These are phyloP conservation scores for Sminthurides aquaticus DNA, from an alignment of 2,888 invertebrate genomes.

Conservation along the genomic window DNA sequence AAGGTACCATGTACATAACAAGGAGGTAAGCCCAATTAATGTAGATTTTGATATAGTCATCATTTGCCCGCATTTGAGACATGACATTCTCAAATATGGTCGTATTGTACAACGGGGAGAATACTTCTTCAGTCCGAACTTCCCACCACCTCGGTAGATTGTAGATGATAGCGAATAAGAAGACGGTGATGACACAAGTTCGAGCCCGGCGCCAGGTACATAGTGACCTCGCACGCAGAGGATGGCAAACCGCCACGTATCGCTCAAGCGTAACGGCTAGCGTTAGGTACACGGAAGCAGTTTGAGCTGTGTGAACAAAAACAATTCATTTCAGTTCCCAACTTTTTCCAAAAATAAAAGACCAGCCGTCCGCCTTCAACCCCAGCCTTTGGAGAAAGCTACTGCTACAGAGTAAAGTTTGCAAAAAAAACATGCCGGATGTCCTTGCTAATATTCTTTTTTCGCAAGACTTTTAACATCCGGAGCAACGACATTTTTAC, in stretches of 20 bases:
- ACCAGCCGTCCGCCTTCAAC: background rate
- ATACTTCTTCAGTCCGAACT: constrained; percentile 29
- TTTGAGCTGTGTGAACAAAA: constrained; percentile 53
- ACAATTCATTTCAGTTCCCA: too few relatives aligned
- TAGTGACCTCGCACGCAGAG: constrained; percentile 75
- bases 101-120: constrained; percentile 29
- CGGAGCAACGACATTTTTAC: too few relatives aligned
- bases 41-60: constrained; percentile 73
- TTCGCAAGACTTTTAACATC: too few relatives aligned
- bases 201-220: constrained; percentile 83
- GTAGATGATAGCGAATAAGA: constrained; percentile 72
- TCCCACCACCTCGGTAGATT: constrained; percentile 60
- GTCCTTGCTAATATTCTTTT: too few relatives aligned
- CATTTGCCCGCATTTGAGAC: constrained; percentile 61
- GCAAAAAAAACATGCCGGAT: too few relatives aligned
- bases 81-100: constrained; percentile 49
- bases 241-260: constrained; percentile 88
- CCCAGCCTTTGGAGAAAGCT: too few relatives aligned
- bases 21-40: constrained; percentile 91
- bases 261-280: constrained; percentile 67
- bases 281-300: constrained; percentile 83
- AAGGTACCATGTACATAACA: constrained; percentile 88
- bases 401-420: too few relatives aligned
- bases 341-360: too few relatives aligned
- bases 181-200: constrained; percentile 73